Percentiles rank a stretch among this genome's conserved stretches.
These are phyloP conservation scores for Tragelaphus strepsiceros DNA, from an alignment of 2,113 vertebrate genomes.

Conservation along the genomic window DNA sequence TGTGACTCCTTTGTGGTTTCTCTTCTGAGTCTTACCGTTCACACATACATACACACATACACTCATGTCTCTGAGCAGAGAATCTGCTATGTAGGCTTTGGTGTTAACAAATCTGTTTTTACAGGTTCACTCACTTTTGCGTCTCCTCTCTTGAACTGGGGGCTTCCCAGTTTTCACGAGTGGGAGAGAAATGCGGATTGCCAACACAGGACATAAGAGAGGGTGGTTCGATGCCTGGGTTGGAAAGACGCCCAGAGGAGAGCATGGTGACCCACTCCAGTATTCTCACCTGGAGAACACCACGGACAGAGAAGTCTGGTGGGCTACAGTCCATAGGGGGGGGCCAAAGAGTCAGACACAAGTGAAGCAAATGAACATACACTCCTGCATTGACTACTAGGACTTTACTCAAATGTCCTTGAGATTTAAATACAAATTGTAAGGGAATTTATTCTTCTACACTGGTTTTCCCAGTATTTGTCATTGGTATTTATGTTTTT, in stretches of 20 bases:
- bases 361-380: neutral
- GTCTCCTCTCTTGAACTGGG: neutral
- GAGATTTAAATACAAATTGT: neutral
- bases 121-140: neutral
- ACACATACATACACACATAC: neutral
- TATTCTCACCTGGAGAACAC: neutral
- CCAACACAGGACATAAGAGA: neutral
- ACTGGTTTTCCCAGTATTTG: neutral
- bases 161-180: neutral
- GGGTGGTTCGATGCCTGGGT: neutral
- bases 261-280: neutral
- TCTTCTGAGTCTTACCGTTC: neutral
- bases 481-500: neutral
- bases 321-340: fast-evolving
- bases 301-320: neutral
- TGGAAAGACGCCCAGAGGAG: neutral
- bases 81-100: neutral
- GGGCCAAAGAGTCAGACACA: neutral
- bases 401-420: neutral
- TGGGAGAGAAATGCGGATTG: neutral
- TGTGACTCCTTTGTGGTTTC: neutral
- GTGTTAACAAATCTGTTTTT: neutral
- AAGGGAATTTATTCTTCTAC: neutral
- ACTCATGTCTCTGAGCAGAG: neutral
- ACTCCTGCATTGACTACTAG: neutral